Base-by-base conservation (phyloP, 53 echinoderm and acorn worm genomes). In the Zoroaster sp. region DNA sequence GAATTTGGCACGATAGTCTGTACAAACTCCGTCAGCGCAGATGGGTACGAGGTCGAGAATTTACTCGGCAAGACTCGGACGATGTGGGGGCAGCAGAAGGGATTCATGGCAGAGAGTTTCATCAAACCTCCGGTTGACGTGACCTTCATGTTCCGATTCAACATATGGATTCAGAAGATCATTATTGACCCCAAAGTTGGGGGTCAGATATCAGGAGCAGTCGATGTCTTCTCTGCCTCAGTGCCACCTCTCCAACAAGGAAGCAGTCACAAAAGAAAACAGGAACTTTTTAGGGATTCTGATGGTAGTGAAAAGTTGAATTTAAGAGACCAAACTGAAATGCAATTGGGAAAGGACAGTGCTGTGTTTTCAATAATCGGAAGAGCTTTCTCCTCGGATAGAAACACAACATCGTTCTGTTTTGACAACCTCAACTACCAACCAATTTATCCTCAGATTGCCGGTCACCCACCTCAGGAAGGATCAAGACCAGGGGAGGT, bases 91-190 rank as follows among this genome's bases (percentile, higher is more conserved):
- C 92, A 80, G 39, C 79, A 66, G 34, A 89, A 93, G 45, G 98
- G 95, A 2, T 95, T 98, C 68, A 80, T 95, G 75, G 93, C 94
- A 18, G 98, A 98, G 59, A 36, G 88, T 32, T 98, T 98, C 80
- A 93, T 98, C 78, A 98, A 96, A 75, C 94, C 98, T 20, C 98
- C 98, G 11, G 59, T 98, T 0, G 91, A 91, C 38, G 49, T 98
- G 28, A 93, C 91, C 11, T 91, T 98, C 70, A 74, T 92, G 52
- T 94, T 98, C 69, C 94, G 91, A 4, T 91, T 94, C 85, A 93
- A 94, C 41, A 83, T 95, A 21, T 90, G 91, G 43, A 74, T 98
- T 68, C 83, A 93, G 59, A 92, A 93, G 69, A 88, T 98, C 34
- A 53, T 91, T 20, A 72, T 98, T 21, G 89, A 95, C 37, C 95